Base-by-base conservation (phyloP, 2,888 invertebrate species). In the Oxycera nigricornis region DNA sequence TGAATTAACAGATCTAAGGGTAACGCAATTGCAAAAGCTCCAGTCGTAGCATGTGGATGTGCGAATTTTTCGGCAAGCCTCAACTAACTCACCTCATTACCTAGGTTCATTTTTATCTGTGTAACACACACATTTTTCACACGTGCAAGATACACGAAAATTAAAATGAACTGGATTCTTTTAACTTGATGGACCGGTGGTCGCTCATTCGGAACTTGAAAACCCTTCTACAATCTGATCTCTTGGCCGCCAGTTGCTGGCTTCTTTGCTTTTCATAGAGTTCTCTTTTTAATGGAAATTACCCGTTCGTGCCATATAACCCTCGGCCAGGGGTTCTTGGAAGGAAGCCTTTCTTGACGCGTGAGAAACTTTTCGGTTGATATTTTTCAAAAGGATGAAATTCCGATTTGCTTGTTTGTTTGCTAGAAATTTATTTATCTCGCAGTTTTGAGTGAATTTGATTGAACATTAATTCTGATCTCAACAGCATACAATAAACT, bases 141-240 rank as follows among this genome's bases (percentile, higher is more conserved):
- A 61, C 31, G 31, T 31, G 17, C n/a, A 61, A 61, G 31, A 11
- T 61, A 17, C 7, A 14, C 28, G 28, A 28, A 26, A 61, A 61
- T 31, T 30, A 22, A n/a, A 55, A 31, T 55, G 55, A 70, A 74
- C 57, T 59, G 55, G 68, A 68, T 46, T 52, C 20, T 46, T 74
- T 68, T 11, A 68, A 68, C 46, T 59, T 41, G 67, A 67, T 39
- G 52, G 68, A 74, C 74, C 74, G 59, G 74, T 74, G 55, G 11
- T 61, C 28, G 30, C 17, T 55, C 35, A 55, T 6, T 20, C 52
- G 14, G 22, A 41, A 65, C 22, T 24, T 24, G 35, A 24, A 17
- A 22, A 22, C 55, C 70, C 55, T 70, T 52, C 11, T 41, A 35
- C 39, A 31, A 50, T 28, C 35, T 52, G 52, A 70, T 70, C 70